Evolutionary conservation across 2,888 invertebrate genomes (phyloP).

Genomic region (Andrena marginata): DNA sequence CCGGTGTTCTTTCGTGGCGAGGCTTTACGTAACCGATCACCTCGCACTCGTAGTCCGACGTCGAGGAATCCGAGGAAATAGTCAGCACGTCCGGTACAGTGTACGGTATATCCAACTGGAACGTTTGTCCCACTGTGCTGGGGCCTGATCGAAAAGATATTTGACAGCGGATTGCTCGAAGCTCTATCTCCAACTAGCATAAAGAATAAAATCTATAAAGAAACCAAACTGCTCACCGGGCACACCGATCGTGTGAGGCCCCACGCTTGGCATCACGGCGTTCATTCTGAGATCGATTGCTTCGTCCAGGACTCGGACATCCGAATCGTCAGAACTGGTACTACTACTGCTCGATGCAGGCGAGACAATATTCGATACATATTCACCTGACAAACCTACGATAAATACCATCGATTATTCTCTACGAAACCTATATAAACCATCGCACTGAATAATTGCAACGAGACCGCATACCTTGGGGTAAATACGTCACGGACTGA

Average conservation of each 20-base stretch:
- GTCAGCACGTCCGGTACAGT: constrained; percentile 75
- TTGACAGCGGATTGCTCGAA: neutral
- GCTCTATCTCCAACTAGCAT: neutral
- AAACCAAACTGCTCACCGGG: constrained; percentile 68
- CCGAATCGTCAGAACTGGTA: constrained; percentile 77
- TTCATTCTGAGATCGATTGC: constrained; percentile 71
- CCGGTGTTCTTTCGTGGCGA: constrained; percentile 89
- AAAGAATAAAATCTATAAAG: neutral
- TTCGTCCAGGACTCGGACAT: constrained; percentile 76
- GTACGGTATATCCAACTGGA: constrained; percentile 66
- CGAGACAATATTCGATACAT: constrained; percentile 69
- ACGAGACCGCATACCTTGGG: constrained; percentile 67
- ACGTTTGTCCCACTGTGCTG: constrained; percentile 76
- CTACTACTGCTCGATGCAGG: constrained; percentile 70
- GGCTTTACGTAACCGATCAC: constrained; percentile 90
- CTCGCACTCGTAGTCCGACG: constrained; percentile 87
- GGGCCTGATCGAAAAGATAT: constrained; percentile 69
- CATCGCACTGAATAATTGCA: neutral
- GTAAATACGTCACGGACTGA: constrained; percentile 89
- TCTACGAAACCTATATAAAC: neutral
- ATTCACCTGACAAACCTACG: constrained; percentile 74
- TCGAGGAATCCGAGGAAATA: constrained; percentile 80
- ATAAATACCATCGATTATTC: constrained; percentile 8
- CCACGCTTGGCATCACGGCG: constrained; percentile 65
- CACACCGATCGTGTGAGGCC: constrained; percentile 71